These are phyloP conservation scores for Bemisia tabaci DNA, from an alignment of 1,140 invertebrate genomes.

Conservation along the genomic window DNA sequence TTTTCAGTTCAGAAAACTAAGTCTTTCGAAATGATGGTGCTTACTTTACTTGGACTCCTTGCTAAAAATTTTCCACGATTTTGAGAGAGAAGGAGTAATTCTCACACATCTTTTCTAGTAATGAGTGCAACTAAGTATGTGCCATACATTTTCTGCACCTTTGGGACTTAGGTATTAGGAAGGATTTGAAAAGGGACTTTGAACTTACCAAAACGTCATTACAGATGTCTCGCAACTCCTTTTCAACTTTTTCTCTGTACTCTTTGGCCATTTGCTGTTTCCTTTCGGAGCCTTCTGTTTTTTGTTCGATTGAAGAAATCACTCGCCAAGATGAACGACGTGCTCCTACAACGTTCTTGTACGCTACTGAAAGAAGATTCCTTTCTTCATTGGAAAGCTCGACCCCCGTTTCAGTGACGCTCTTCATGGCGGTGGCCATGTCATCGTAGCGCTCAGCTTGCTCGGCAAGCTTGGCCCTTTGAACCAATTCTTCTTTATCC, in stretches of 20 bases:
- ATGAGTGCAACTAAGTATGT: no score
- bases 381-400: conserved; percentile 95
- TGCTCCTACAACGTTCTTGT: conserved; percentile 98
- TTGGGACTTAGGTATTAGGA: no score
- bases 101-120: no score
- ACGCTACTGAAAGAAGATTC: conserved; percentile 94
- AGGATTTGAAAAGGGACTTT: no score
- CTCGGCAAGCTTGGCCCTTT: conserved; percentile 97
- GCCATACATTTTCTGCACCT: no score
- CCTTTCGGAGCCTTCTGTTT: conserved; percentile 89
- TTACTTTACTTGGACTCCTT: no score
- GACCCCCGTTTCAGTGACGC: conserved; percentile 86
- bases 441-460: conserved; percentile 95
- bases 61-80: no score
- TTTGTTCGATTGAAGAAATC: conserved; percentile 97
- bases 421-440: conserved; percentile 94
- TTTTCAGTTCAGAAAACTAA: no score
- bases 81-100: no score
- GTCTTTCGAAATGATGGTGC: no score
- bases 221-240: conserved; percentile 95
- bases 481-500: conserved; percentile 97
- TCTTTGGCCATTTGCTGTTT: conserved; percentile 98
- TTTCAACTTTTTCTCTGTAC: conserved; percentile 96
- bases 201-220: conserved; percentile 93
- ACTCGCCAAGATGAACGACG: conserved; percentile 92